Percentiles rank a stretch among this genome's conserved stretches.
Evolutionary conservation across 2,113 vertebrate genomes (phyloP).

Genomic region (Probosciger aterrimus): DNA sequence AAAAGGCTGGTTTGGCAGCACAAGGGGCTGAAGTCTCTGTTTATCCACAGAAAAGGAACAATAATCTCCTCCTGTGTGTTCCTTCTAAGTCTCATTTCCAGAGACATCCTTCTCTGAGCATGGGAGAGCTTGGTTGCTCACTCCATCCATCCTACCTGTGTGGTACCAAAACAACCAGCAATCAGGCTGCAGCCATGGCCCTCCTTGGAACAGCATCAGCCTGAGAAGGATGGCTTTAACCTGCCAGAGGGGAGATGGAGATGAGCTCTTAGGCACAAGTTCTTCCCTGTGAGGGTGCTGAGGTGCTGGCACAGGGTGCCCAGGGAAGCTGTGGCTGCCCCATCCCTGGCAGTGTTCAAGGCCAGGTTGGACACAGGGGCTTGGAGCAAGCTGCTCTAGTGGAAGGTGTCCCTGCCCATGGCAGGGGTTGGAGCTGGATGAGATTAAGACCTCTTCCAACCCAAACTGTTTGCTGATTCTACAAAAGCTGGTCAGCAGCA

Average conservation of each 20-base stretch:
- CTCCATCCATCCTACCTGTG: background rate
- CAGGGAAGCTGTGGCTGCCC: too few relatives aligned
- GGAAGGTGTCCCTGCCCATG: background rate
- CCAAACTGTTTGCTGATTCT: background rate
- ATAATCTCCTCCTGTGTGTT: background rate
- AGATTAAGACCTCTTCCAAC: background rate
- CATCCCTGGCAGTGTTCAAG: too few relatives aligned
- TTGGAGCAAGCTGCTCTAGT: background rate
- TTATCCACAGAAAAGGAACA: background rate
- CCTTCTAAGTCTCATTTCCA: background rate
- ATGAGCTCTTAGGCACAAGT: background rate
- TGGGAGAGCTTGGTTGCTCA: background rate
- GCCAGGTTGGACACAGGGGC: too few relatives aligned
- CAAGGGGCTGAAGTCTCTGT: background rate
- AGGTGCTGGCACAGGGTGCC: too few relatives aligned
- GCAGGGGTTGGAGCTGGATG: background rate
- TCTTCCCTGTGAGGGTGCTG: background rate
- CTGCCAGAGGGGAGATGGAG: background rate
- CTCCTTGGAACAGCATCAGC: background rate
- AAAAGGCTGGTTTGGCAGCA: background rate
- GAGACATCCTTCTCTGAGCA: background rate
- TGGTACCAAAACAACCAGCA: background rate
- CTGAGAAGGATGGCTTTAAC: background rate
- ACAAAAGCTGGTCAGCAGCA: background rate
- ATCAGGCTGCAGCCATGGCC: background rate